phyloP scores from a whole-genome alignment of 2,888 invertebrate species.

The Rhagium mordax region DNA sequence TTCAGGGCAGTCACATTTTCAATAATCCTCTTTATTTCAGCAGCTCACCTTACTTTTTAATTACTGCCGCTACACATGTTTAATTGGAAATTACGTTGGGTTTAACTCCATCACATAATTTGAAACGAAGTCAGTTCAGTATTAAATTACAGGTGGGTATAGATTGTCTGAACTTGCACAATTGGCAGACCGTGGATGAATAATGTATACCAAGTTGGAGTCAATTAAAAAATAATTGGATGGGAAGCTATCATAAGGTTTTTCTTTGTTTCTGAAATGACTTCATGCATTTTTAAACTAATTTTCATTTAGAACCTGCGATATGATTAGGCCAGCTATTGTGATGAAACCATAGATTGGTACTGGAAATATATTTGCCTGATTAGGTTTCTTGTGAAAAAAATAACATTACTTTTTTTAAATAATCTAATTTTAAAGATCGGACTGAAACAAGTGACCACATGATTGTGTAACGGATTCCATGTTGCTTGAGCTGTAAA shows the following conservation, averaged over 20 bases:
- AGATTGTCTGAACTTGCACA: slow-evolving; percentile 9
- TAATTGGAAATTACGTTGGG: slow-evolving; percentile 24
- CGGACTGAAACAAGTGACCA: too few species aligned
- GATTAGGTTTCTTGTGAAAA: too few species aligned
- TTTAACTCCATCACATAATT: slow-evolving; percentile 20
- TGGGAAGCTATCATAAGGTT: not conserved
- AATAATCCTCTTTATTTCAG: not conserved
- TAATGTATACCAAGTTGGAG: slow-evolving; percentile 3
- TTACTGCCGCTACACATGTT: slow-evolving; percentile 12
- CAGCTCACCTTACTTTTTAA: slow-evolving; percentile 7
- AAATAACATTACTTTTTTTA: too few species aligned
- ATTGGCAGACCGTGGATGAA: slow-evolving; percentile 6
- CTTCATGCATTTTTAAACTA: not conserved
- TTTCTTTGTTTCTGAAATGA: not conserved
- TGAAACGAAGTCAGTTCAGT: slow-evolving; percentile 22
- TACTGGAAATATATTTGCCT: not conserved
- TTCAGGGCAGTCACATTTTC: not conserved
- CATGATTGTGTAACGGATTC: too few species aligned
- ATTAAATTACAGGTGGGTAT: slow-evolving; percentile 26
- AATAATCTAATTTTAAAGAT: too few species aligned
- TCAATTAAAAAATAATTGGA: slow-evolving; percentile 23
- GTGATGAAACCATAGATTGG: not conserved
- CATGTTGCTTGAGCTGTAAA: too few species aligned
- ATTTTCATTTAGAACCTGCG: not conserved
- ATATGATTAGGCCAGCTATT: not conserved